Percentiles rank a stretch among this genome's conserved stretches.
phyloP scores from a whole-genome alignment of 64 coral and sea anemone genomes.

The Pachyseris speciosa region DNA sequence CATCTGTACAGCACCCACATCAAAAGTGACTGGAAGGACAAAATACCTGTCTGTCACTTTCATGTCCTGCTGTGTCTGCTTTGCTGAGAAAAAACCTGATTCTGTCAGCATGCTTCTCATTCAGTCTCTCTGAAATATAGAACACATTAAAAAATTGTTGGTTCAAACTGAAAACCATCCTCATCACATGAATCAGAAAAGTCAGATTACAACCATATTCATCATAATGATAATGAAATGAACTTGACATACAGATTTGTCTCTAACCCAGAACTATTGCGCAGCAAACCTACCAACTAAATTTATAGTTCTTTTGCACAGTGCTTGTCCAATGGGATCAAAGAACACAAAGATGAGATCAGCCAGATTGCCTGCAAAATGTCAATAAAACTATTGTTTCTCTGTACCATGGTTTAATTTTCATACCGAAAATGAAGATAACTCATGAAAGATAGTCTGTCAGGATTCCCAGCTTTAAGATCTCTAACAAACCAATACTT shows the following conservation, averaged over 20 bases:
- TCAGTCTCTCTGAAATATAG: slow-evolving; percentile 71
- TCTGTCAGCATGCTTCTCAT: slow-evolving; percentile 86
- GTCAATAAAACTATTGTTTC: no score
- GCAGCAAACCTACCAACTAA: slow-evolving; percentile 87
- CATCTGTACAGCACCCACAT: no score
- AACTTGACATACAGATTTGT: no score
- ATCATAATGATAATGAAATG: no score
- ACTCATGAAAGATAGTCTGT: no score
- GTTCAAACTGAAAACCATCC: background rate
- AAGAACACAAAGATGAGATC: slow-evolving; percentile 99
- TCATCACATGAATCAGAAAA: background rate
- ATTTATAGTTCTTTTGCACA: slow-evolving; percentile 96
- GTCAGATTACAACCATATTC: no score
- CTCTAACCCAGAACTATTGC: background rate
- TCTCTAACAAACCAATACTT: no score
- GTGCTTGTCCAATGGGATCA: slow-evolving; percentile 99
- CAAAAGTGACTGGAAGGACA: background rate
- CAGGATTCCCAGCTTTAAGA: no score
- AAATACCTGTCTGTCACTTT: slow-evolving; percentile 95
- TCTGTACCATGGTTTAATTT: no score
- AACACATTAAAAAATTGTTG: background rate
- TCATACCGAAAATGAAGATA: no score
- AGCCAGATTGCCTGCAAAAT: slow-evolving; percentile 77
- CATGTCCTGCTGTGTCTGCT: slow-evolving; percentile 95
- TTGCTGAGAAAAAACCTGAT: slow-evolving; percentile 96